Evolutionary conservation across 1,140 invertebrate genomes (phyloP), one percentile per base, ranked within the genome.

Genomic region (Drosophila mayri): DNA sequence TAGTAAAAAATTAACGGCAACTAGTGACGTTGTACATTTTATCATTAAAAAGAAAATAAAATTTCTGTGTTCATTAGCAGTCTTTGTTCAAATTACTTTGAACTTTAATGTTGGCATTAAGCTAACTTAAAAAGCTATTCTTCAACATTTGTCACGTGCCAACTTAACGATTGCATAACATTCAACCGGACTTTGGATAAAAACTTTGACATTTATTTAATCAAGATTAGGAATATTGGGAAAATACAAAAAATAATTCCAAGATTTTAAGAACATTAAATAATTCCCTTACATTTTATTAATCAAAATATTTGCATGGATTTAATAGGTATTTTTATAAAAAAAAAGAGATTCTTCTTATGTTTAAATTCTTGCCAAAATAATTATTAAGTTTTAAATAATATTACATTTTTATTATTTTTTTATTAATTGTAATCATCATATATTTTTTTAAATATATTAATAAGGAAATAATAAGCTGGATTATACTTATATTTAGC

Each of bases 41-140:
- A 22, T 54, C 2, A 22, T 1, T 16, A 10, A 37, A 0, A 20
- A n/a, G n/a, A 54, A 54, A 38, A 35, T 16, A 38, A 38, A 11
- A 22, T 5, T 22, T 0, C 0, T 16, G 18, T 1, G 2, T 22
- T 22, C 2, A 54, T 54, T 37, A 16, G 20, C 20, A 37, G 2
- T 16, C 0, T 16, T 54, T 54, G 8, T 37, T 10, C 1, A 37
- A 37, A n/a, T 22, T 11, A 38, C 4, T 37, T 6, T 22, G 2
- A 54, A 14, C 32, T 22, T 54, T 38, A n/a, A 54, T 54, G 18
- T 16, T 22, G 50, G 12, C 32, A 54, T 37, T 37, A 37, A 54
- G 14, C 8, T 16, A 6, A 37, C 32, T 22, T 54, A 1, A 37
- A 6, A 22, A 20, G 2, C n/a, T 35, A 52, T 35, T 52, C 11